Conservation (phyloP, 2,888 invertebrate genomes). For the Argyresthia goedartella region DNA sequence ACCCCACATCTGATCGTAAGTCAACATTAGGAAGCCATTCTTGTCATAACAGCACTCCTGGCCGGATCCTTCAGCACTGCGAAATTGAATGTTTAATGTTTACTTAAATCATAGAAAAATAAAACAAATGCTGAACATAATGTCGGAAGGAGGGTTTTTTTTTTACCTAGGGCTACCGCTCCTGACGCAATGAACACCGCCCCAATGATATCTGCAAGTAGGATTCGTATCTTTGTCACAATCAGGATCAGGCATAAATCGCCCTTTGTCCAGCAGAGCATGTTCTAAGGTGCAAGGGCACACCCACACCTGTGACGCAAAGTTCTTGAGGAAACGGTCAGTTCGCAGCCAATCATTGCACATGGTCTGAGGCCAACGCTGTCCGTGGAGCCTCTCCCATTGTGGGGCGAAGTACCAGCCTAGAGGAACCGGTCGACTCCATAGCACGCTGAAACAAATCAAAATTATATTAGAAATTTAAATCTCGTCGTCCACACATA, state of each 20-base stretch:
- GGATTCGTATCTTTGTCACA: constrained; percentile 94
- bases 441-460: constrained; percentile 71
- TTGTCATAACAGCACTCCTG: constrained; percentile 99
- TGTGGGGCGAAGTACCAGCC: constrained; percentile 94
- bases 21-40: constrained; percentile 90
- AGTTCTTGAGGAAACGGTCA: constrained; percentile 86
- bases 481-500: too few relatives aligned
- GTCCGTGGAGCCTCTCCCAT: constrained; percentile 86
- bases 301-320: constrained; percentile 84
- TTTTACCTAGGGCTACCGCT: constrained; percentile 90
- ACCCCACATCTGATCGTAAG: constrained; percentile 96
- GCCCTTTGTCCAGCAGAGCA: constrained; percentile 91
- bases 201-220: constrained; percentile 88
- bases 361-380: constrained; percentile 83
- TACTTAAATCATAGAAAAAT: background rate
- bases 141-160: background rate
- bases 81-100: constrained; percentile 1
- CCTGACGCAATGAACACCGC: constrained; percentile 92
- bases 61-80: constrained; percentile 91
- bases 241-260: constrained; percentile 89
- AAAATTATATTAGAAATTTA: background rate
- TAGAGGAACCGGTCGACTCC: constrained; percentile 93
- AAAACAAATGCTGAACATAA: too few relatives aligned
- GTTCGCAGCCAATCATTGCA: constrained; percentile 93
- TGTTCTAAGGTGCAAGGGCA: constrained; percentile 95